A percentile compares a stretch with the other conserved stretches of the same genome.
phyloP scores from a whole-genome alignment of 2,888 invertebrate genomes.

The Merodon equestris region DNA sequence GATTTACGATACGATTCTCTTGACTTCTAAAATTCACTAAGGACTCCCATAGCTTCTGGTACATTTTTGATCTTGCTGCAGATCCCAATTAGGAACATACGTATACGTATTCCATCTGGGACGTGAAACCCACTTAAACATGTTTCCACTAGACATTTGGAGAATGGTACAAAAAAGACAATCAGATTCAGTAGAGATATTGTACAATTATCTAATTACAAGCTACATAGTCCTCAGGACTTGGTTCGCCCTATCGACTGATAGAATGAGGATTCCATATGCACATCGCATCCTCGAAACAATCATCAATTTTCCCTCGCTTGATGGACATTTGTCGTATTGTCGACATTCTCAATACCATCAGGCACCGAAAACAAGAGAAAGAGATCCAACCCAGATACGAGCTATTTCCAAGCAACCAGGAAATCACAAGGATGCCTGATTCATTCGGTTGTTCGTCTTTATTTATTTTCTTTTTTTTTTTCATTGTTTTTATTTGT shows the following conservation, averaged over 20 bases:
- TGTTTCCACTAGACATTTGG: slow-evolving; percentile 8
- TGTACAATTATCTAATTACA: slow-evolving; percentile 57
- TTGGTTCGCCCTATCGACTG: no score
- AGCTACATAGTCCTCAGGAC: no score
- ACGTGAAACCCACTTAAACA: slow-evolving; percentile 10
- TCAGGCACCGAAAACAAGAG: slow-evolving; percentile 27
- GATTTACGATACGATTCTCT: no score
- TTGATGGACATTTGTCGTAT: slow-evolving; percentile 64
- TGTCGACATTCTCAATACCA: slow-evolving; percentile 63
- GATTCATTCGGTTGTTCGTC: slow-evolving; percentile 28
- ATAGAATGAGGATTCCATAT: slow-evolving; percentile 30
- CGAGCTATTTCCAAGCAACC: slow-evolving; percentile 29
- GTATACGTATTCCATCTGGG: background rate
- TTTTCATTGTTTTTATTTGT: slow-evolving; percentile 24
- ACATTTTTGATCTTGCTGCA: no score
- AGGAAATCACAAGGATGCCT: slow-evolving; percentile 60
- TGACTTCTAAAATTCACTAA: no score
- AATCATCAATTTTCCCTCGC: slow-evolving; percentile 61
- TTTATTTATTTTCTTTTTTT: slow-evolving; percentile 3
- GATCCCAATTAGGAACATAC: no score
- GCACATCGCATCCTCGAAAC: slow-evolving; percentile 60
- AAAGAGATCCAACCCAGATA: no score
- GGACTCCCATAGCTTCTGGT: no score
- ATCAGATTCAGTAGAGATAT: slow-evolving; percentile 50
- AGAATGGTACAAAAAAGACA: slow-evolving; percentile 19